Evolutionary conservation across 2,888 invertebrate species (phyloP).

Genomic region (Polydrusus cervinus): DNA sequence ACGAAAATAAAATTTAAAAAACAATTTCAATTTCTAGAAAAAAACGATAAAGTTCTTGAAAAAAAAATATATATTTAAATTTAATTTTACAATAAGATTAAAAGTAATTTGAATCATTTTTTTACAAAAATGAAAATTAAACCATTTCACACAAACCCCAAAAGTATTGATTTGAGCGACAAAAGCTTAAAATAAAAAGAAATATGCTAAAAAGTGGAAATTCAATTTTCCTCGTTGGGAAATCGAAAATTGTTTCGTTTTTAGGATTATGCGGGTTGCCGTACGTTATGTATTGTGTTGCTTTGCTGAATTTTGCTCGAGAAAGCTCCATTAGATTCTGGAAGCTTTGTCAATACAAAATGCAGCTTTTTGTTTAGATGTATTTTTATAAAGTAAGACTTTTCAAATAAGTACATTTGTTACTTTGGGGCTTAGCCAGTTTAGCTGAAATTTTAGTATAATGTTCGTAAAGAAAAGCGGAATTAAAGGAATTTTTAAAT

Average conservation of each 20-base stretch:
- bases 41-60: no score
- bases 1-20: no score
- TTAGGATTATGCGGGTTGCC: conserved; percentile 2
- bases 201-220: background rate
- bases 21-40: no score
- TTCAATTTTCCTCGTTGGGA: background rate
- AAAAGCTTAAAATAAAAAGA: conserved; percentile 1
- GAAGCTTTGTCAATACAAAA: conserved; percentile 7
- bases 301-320: conserved; percentile 4
- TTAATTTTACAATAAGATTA: no score
- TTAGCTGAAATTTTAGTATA: no score
- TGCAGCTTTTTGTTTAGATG: background rate
- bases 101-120: background rate
- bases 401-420: no score
- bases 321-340: conserved; percentile 9
- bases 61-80: no score
- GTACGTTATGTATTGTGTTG: background rate
- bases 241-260: conserved; percentile 5
- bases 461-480: no score
- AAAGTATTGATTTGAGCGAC: background rate
- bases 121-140: background rate
- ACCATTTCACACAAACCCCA: background rate
- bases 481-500: no score
- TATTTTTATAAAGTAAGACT: background rate
- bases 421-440: no score